A percentile compares a stretch with the other conserved stretches of the same genome.
phyloP scores from a whole-genome alignment of 2,888 invertebrate species.

The Thymelicus acteon region DNA sequence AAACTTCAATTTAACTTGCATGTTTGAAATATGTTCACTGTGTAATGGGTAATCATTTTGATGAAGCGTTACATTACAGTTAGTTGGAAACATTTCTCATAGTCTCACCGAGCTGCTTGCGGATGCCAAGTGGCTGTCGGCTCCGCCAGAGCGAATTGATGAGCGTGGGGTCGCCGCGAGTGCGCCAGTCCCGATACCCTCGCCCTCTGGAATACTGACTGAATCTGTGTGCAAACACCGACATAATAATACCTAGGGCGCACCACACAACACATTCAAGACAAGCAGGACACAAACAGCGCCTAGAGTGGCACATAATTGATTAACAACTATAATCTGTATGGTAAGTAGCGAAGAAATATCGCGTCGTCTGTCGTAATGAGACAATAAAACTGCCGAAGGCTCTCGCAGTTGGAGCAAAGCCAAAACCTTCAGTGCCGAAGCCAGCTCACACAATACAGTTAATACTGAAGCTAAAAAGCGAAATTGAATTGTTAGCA shows the following conservation, averaged over 20 bases:
- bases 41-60: slow-evolving; percentile 10
- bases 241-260: slow-evolving; percentile 43
- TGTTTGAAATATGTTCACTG: neutral
- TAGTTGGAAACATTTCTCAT: slow-evolving; percentile 28
- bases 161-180: slow-evolving; percentile 88
- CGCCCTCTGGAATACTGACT: slow-evolving; percentile 85
- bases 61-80: slow-evolving; percentile 27
- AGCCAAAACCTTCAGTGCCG: slow-evolving; percentile 73
- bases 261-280: slow-evolving; percentile 23
- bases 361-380: slow-evolving; percentile 66
- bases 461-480: slow-evolving; percentile 76
- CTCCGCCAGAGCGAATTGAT: slow-evolving; percentile 90
- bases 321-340: slow-evolving; percentile 59
- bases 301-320: slow-evolving; percentile 41
- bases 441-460: slow-evolving; percentile 73
- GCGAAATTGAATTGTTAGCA: slow-evolving; percentile 84
- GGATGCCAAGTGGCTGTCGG: slow-evolving; percentile 89
- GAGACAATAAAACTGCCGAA: slow-evolving; percentile 70
- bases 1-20: neutral
- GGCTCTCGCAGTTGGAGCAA: slow-evolving; percentile 69
- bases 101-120: slow-evolving; percentile 85
- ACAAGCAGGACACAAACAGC: slow-evolving; percentile 35
- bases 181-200: slow-evolving; percentile 89
- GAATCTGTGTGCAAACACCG: slow-evolving; percentile 77
- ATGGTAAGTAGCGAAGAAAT: slow-evolving; percentile 63